phyloP scores from a whole-genome alignment of 2,113 vertebrate genomes.

The Peromyscus polionotus region DNA sequence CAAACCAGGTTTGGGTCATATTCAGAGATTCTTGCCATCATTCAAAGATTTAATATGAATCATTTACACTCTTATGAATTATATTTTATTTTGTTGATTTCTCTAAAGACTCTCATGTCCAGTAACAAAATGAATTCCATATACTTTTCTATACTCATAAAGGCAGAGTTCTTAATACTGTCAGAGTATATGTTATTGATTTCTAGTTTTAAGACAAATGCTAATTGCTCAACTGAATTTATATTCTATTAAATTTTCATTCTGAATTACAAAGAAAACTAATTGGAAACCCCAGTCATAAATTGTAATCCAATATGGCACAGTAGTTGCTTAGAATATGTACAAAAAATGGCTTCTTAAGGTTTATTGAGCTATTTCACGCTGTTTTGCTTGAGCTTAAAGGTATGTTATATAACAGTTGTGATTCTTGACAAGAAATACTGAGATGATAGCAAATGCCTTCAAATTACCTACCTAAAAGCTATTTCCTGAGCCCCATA shows the following conservation, averaged over 20 bases:
- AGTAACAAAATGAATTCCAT: neutral
- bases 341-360: neutral
- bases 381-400: conserved; percentile 55
- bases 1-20: neutral
- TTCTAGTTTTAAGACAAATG: conserved; percentile 3
- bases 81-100: conserved; percentile 36
- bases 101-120: neutral
- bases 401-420: conserved; percentile 54
- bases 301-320: conserved; percentile 31
- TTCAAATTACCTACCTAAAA: neutral
- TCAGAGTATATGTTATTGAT: neutral
- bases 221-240: conserved; percentile 12
- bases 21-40: neutral
- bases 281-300: neutral
- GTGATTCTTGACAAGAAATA: conserved; percentile 41
- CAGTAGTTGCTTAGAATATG: neutral
- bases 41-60: neutral
- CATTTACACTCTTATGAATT: neutral
- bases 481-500: neutral
- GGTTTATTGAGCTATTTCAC: conserved; percentile 41
- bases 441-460: neutral
- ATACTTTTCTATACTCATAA: neutral
- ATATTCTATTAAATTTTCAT: neutral
- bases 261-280: neutral
- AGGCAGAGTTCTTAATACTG: neutral